phyloP scores from a whole-genome alignment of 2,888 invertebrate genomes.

The Eudemis profundana region DNA sequence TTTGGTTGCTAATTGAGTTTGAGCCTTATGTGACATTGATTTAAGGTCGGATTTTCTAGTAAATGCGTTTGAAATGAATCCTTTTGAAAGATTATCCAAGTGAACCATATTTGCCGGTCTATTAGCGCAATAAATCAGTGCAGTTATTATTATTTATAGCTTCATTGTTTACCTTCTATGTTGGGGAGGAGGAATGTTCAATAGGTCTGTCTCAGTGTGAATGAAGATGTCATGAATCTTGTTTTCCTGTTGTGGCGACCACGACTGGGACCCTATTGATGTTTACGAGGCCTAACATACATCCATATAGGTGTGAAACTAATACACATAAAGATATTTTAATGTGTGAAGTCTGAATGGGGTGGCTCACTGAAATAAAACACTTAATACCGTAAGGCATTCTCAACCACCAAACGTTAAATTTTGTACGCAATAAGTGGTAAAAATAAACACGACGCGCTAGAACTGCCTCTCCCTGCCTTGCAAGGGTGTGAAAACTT shows the following conservation, averaged over 20 bases:
- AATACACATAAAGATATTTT: too few relatives aligned
- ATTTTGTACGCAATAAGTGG: too few relatives aligned
- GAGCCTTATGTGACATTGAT: background rate
- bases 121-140: constrained; percentile 38
- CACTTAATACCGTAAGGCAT: too few relatives aligned
- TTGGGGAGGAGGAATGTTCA: constrained; percentile 12
- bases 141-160: constrained; percentile 37
- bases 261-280: background rate
- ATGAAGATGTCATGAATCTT: constrained; percentile 25
- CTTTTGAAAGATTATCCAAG: background rate
- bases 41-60: background rate
- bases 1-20: background rate
- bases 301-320: too few relatives aligned
- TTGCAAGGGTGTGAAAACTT: too few relatives aligned
- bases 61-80: background rate
- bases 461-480: too few relatives aligned
- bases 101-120: constrained; percentile 45
- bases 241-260: background rate
- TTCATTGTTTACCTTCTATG: constrained; percentile 53
- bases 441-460: too few relatives aligned
- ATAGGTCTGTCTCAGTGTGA: constrained; percentile 11
- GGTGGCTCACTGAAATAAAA: too few relatives aligned
- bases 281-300: background rate
- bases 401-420: too few relatives aligned
- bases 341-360: too few relatives aligned